Evolutionary conservation across 1,140 invertebrate species (phyloP).

Genomic region (Agrilus planipennis): DNA sequence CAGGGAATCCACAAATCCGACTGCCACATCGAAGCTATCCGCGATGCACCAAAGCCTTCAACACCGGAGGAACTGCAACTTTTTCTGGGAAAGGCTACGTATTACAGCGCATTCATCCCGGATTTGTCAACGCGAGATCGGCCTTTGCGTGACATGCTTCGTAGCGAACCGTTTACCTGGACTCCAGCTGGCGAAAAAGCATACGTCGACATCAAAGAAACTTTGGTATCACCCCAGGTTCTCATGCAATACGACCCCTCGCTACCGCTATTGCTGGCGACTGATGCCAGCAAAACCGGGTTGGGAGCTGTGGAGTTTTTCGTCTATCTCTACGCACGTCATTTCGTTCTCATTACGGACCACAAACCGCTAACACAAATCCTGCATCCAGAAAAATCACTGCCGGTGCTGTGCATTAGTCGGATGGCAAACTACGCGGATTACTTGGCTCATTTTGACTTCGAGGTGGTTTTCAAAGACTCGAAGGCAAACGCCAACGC

Average conservation of each 20-base stretch:
- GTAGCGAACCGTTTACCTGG: background rate
- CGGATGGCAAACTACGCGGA: slow-evolving; percentile 19
- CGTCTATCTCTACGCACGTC: slow-evolving; percentile 18
- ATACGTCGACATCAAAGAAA: background rate
- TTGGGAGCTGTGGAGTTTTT: slow-evolving; percentile 21
- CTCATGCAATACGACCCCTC: background rate
- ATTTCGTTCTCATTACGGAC: background rate
- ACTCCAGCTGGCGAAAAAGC: background rate
- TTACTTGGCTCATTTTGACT: slow-evolving; percentile 19
- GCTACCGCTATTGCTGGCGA: background rate
- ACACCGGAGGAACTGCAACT: slow-evolving; percentile 1
- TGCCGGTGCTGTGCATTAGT: slow-evolving; percentile 4
- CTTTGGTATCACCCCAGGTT: background rate
- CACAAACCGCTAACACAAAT: slow-evolving; percentile 22
- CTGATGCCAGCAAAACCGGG: background rate
- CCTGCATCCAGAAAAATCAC: slow-evolving; percentile 11
- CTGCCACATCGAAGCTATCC: slow-evolving; percentile 24
- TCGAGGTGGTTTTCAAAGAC: slow-evolving; percentile 13
- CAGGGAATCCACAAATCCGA: slow-evolving; percentile 28
- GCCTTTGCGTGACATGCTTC: background rate
- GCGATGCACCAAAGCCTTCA: slow-evolving; percentile 11
- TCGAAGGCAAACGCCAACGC: slow-evolving; percentile 17
- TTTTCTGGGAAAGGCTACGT: background rate
- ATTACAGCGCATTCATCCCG: background rate
- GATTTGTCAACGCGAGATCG: background rate